Percentiles rank a stretch among this genome's conserved stretches.
Conservation (phyloP, 2,797 vertebrate genomes). For the Hylomyscus alleni region DNA sequence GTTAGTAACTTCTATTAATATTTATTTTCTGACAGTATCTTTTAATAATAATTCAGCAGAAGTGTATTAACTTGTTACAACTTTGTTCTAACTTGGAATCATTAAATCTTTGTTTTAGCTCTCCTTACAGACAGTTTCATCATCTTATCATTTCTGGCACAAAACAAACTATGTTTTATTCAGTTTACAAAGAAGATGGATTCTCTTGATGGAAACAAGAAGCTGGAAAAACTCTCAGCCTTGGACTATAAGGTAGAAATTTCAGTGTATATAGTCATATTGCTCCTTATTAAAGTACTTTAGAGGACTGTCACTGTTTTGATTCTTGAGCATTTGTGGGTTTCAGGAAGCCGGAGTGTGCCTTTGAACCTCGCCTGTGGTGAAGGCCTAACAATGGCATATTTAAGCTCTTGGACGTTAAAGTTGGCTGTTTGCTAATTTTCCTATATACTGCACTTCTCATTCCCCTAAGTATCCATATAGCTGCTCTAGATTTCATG, state of each 20-base stretch:
- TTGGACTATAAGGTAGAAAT: conserved; percentile 95
- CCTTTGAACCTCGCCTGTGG: neutral
- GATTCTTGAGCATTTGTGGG: conserved; percentile 53
- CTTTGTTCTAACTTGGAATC: conserved; percentile 67
- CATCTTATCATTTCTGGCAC: conserved; percentile 95
- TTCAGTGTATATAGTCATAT: conserved; percentile 50
- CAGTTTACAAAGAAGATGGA: conserved; percentile 93
- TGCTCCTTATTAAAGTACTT: conserved; percentile 19
- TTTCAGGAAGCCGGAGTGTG: conserved; percentile 45
- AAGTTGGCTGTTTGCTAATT: conserved; percentile 55
- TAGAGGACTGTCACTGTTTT: neutral
- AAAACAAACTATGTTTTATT: conserved; percentile 94
- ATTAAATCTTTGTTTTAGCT: conserved; percentile 88
- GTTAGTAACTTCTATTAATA: conserved; percentile 81
- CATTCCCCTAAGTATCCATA: conserved; percentile 46
- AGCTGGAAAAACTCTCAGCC: conserved; percentile 94
- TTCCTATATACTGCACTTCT: conserved; percentile 47
- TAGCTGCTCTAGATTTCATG: conserved; percentile 52
- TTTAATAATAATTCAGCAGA: conserved; percentile 79
- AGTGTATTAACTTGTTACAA: conserved; percentile 50
- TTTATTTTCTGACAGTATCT: conserved; percentile 78
- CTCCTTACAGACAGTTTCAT: conserved; percentile 94
- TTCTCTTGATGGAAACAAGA: conserved; percentile 91
- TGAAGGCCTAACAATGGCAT: neutral
- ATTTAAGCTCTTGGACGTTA: conserved; percentile 33